Base-by-base conservation (phyloP, 2,113 vertebrate species). In the Labeo rohita region DNA sequence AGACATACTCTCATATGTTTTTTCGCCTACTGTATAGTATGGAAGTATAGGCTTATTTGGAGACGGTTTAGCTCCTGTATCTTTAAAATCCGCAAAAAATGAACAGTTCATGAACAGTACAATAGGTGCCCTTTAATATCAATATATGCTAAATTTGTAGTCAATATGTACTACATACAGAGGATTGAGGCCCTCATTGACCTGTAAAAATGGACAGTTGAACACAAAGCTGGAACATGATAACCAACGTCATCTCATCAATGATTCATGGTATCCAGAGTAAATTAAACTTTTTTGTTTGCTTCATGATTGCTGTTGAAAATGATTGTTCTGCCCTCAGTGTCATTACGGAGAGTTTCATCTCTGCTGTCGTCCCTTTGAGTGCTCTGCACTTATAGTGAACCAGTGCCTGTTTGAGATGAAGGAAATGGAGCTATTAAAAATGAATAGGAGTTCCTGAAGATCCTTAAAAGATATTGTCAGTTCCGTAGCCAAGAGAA, bases 371-470 rank as follows among this genome's bases (percentile, higher is more conserved):
- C 23, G 5, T 78, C 50, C 28, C 75, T 80, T 45, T 74, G 18
- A 83, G 21, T 87, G 61, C n/a, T 68, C n/a, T 70, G 36, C 49
- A 87, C 68, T 66, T 56, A 52, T 59, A 52, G 59, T 85, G 78
- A 82, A 65, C 43, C 23, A 65, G 16, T 52, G 50, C 77, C 4
- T 18, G 15, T n/a, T 70, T 78, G 61, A 78, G 83, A 82, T 87
- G 63, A 43, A 83, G 79, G 39, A 83, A 83, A 87, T 83, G 36
- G 86, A 78, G 54, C 80, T 88, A 88, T 88, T 84, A 84, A 87
- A 88, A 88, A 80, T 84, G 15, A 86, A 77, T 86, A 59, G 45
- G 61, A 70, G 28, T 56, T 84, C 49, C 54, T 84, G 66, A 61
- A 45, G 47, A 74, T 74, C 28, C 52, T 74, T 73, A 59, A 80